A percentile compares a stretch with the other conserved stretches of the same genome.
These are phyloP conservation scores for Asarcornis scutulata DNA, from an alignment of 2,113 vertebrate genomes.

Conservation along the genomic window DNA sequence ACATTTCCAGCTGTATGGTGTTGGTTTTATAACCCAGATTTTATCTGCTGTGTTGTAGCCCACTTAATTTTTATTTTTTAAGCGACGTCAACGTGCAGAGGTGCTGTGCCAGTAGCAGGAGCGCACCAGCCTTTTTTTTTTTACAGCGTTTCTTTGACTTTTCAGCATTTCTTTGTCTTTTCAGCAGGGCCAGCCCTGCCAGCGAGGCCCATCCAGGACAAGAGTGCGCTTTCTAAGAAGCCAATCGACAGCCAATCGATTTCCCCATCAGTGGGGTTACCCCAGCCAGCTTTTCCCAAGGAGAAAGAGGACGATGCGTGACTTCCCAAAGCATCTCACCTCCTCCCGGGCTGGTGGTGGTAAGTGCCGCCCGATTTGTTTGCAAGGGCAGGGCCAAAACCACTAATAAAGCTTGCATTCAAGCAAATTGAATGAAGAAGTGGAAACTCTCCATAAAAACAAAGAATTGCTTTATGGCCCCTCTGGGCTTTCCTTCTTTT, in stretches of 20 bases:
- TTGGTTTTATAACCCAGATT: background rate
- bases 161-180: background rate
- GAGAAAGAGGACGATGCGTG: background rate
- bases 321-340: background rate
- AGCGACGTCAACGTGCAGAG: background rate
- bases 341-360: background rate
- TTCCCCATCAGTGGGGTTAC: background rate
- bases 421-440: background rate
- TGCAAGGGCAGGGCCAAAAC: constrained; percentile 14
- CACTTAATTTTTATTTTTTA: background rate
- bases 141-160: background rate
- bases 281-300: background rate
- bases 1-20: background rate
- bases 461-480: background rate
- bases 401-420: constrained; percentile 20
- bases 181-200: background rate
- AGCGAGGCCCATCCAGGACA: rapidly evolving
- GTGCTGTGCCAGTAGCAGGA: background rate
- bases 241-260: background rate
- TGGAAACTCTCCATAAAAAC: constrained; percentile 9
- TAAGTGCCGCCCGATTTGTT: background rate
- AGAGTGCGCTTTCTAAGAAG: background rate
- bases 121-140: background rate
- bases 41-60: background rate
- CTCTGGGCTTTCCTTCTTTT: background rate